A percentile compares a stretch with the other conserved stretches of the same genome.
Evolutionary conservation across 2,797 vertebrate species (phyloP).

Genomic region (Coranthus polyacanthus): DNA sequence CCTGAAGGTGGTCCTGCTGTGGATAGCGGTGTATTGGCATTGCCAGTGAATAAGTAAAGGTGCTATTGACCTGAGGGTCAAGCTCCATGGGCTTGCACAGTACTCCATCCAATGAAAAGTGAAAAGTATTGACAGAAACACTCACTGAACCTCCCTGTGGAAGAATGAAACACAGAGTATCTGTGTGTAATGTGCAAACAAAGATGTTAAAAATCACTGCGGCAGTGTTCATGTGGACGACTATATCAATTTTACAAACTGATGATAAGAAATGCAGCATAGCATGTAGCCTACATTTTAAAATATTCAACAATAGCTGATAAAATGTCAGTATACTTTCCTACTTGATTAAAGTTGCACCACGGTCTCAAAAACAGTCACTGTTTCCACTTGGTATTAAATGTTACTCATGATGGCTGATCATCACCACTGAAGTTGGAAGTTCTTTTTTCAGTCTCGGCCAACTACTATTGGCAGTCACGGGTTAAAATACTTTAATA

Average conservation of each 20-base stretch:
- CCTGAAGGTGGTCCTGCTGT: slow-evolving; percentile 52
- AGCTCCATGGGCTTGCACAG: slow-evolving; percentile 43
- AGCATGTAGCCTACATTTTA: too few relatives aligned
- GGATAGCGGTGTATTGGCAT: slow-evolving; percentile 41
- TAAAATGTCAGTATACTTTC: too few relatives aligned
- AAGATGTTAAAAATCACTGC: not conserved
- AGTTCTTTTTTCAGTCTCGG: too few relatives aligned
- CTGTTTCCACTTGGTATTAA: too few relatives aligned
- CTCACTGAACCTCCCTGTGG: slow-evolving; percentile 34
- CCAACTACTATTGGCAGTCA: too few relatives aligned
- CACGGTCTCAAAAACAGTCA: too few relatives aligned
- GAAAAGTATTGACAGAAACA: slow-evolving; percentile 56
- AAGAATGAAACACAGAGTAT: slow-evolving; percentile 16
- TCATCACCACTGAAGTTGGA: too few relatives aligned
- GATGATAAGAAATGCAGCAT: not conserved
- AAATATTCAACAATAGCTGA: too few relatives aligned
- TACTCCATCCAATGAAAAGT: slow-evolving; percentile 44
- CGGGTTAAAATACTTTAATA: too few relatives aligned
- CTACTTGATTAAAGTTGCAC: too few relatives aligned
- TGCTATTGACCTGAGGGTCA: slow-evolving; percentile 59
- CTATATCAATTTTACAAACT: not conserved
- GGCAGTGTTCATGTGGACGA: not conserved
- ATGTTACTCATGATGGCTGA: too few relatives aligned
- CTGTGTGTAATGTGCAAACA: not conserved
- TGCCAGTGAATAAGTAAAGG: slow-evolving; percentile 50